Conservation (phyloP, 2,113 vertebrate genomes). For the Sitta europaea region DNA sequence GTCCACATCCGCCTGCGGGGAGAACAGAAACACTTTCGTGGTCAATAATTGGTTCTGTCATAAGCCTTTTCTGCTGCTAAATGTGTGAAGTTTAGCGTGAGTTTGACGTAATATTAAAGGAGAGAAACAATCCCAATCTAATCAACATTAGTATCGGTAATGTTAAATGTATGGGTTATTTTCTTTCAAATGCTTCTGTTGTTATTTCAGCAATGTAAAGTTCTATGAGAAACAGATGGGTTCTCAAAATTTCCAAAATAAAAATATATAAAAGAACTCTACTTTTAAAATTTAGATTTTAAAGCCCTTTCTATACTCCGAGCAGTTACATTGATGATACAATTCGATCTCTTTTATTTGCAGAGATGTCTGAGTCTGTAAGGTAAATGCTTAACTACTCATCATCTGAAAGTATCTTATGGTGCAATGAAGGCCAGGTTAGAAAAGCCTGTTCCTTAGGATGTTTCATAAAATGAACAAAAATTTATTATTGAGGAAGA, state of each 20-base stretch:
- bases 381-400: neutral
- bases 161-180: neutral
- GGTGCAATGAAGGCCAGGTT: neutral
- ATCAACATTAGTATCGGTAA: neutral
- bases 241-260: neutral
- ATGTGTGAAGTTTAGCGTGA: neutral
- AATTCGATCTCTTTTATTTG: neutral
- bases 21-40: neutral
- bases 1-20: constrained; percentile 79
- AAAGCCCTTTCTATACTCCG: neutral
- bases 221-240: neutral
- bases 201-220: neutral
- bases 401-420: neutral
- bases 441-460: neutral
- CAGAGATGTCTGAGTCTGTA: neutral
- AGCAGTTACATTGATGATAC: neutral
- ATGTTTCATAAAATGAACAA: neutral
- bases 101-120: neutral
- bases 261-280: neutral
- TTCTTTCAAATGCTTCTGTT: neutral
- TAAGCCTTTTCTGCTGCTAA: neutral
- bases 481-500: neutral
- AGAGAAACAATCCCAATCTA: accelerated
- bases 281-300: neutral
- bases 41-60: neutral